Conservation (phyloP, 2,797 vertebrate species). For the Chloroceryle amazona region DNA sequence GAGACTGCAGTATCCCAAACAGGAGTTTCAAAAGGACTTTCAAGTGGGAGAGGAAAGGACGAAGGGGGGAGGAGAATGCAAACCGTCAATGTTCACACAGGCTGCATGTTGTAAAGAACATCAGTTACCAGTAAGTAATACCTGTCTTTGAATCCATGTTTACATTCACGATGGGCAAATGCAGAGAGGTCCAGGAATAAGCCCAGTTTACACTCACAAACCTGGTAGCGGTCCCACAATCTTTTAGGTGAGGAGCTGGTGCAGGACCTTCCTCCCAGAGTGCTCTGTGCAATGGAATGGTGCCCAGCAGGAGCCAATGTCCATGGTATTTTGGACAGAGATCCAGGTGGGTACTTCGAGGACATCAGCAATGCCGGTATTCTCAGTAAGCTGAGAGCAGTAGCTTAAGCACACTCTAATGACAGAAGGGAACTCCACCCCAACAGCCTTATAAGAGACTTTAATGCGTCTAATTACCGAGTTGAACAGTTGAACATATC, state of each 20-base stretch:
- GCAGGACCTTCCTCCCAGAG: not conserved
- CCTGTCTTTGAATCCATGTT: not conserved
- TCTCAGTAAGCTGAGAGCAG: not conserved
- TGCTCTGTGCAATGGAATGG: fast-evolving
- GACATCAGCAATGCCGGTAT: not conserved
- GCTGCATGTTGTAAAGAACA: not conserved
- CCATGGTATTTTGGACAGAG: not conserved
- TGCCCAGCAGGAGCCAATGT: not conserved
- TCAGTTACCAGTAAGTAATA: not conserved
- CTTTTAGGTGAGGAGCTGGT: not conserved
- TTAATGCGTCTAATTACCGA: not conserved
- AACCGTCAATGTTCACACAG: fast-evolving
- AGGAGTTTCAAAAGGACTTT: not conserved
- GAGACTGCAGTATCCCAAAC: not conserved
- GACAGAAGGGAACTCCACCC: not conserved
- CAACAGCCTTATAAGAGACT: not conserved
- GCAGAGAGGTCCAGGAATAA: not conserved
- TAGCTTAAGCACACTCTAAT: not conserved
- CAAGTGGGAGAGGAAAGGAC: not conserved
- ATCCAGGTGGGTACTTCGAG: not conserved
- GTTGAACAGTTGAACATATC: not conserved
- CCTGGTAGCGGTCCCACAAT: not conserved
- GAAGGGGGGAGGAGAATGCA: not conserved
- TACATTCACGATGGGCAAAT: not conserved
- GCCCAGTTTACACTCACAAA: not conserved